Evolutionary conservation across 2,888 invertebrate species (phyloP).

Genomic region (Drosophila trichaetosa): DNA sequence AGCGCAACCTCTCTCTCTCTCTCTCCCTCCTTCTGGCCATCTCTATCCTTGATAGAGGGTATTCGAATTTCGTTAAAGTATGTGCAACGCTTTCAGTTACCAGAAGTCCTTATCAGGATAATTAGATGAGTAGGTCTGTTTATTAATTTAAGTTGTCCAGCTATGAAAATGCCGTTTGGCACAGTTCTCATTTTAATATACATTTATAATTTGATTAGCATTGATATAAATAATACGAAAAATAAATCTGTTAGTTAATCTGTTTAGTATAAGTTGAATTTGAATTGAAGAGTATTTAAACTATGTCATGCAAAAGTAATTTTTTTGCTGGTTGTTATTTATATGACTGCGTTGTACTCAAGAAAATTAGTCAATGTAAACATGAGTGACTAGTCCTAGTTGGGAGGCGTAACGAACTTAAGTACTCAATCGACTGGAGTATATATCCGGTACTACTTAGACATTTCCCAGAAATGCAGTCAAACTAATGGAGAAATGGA

Average conservation of each 20-base stretch:
- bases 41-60: background rate
- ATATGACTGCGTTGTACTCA: slow-evolving; percentile 8
- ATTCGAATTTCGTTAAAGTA: background rate
- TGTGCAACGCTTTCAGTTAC: background rate
- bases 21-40: background rate
- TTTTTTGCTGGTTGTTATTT: slow-evolving; percentile 7
- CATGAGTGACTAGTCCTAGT: slow-evolving; percentile 5
- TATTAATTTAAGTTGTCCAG: background rate
- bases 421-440: slow-evolving; percentile 32
- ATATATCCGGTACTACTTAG: slow-evolving; percentile 29
- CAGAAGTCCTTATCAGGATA: background rate
- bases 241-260: background rate
- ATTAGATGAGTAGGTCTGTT: background rate
- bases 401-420: slow-evolving; percentile 18
- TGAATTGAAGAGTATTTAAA: background rate
- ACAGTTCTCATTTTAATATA: background rate
- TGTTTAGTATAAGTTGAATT: background rate
- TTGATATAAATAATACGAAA: too few relatives aligned
- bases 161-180: too few relatives aligned
- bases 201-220: too few relatives aligned
- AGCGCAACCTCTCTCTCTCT: background rate
- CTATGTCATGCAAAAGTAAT: background rate
- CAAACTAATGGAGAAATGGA: slow-evolving; percentile 4
- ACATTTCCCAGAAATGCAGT: background rate
- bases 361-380: slow-evolving; percentile 32